phyloP scores from a whole-genome alignment of 2,888 invertebrate species.

The Cyclophora albipunctata region DNA sequence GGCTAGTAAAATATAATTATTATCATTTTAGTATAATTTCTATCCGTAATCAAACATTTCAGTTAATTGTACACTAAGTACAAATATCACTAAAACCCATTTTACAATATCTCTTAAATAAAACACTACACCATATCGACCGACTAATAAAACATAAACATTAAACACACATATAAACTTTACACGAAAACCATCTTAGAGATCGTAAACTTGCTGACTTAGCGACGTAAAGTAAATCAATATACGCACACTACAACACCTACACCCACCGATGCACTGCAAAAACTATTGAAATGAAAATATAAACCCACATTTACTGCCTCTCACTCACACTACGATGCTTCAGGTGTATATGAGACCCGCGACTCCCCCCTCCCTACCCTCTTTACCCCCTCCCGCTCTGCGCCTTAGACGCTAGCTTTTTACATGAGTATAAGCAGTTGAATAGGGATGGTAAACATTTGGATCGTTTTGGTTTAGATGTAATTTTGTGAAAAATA shows the following conservation, averaged over 20 bases:
- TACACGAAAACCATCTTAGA: slow-evolving; percentile 34
- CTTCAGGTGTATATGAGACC: slow-evolving; percentile 48
- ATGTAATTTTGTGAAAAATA: too few relatives aligned
- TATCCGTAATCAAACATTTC: too few relatives aligned
- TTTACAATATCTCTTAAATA: too few relatives aligned
- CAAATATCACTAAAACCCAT: too few relatives aligned
- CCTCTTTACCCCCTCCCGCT: slow-evolving; percentile 28
- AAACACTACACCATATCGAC: too few relatives aligned
- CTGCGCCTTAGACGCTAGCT: slow-evolving; percentile 72
- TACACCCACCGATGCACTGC: slow-evolving; percentile 54
- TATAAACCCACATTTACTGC: slow-evolving; percentile 53
- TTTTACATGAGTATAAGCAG: slow-evolving; percentile 71
- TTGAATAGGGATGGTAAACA: slow-evolving; percentile 42
- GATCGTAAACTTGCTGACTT: slow-evolving; percentile 62
- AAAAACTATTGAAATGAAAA: slow-evolving; percentile 74
- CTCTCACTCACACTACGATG: slow-evolving; percentile 36
- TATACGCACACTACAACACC: slow-evolving; percentile 59
- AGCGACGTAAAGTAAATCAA: slow-evolving; percentile 52
- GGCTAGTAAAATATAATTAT: too few relatives aligned
- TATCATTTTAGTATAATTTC: too few relatives aligned
- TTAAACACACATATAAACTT: too few relatives aligned
- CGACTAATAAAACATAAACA: too few relatives aligned
- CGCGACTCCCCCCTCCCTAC: slow-evolving; percentile 31
- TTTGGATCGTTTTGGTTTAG: slow-evolving; percentile 23
- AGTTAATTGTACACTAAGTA: too few relatives aligned